Percentiles rank a stretch among this genome's conserved stretches.
These are phyloP conservation scores for Palythoa grandis DNA, from an alignment of 92 coral and sea anemone genomes.

Conservation along the genomic window DNA sequence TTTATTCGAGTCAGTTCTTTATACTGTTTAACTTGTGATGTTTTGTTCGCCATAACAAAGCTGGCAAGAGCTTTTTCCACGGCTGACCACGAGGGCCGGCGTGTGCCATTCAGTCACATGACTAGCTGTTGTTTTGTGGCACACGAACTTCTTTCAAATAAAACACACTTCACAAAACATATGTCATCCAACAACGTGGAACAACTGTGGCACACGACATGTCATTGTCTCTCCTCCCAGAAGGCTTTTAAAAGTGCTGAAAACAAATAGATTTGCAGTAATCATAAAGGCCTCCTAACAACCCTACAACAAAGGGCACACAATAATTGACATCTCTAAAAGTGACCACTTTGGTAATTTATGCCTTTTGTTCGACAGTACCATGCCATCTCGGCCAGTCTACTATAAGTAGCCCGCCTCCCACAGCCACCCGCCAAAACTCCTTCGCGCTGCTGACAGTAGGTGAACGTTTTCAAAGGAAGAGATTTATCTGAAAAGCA, in stretches of 20 bases:
- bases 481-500: neutral
- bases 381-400: conserved; percentile 38
- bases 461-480: neutral
- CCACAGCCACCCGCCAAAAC: neutral
- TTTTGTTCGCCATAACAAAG: conserved; percentile 22
- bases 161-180: conserved; percentile 57
- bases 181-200: conserved; percentile 48
- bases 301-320: conserved; percentile 19
- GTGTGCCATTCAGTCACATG: conserved; percentile 38
- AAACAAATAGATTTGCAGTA: conserved; percentile 28
- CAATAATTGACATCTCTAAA: conserved; percentile 11
- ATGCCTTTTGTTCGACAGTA: conserved; percentile 14
- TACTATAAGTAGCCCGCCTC: conserved; percentile 4
- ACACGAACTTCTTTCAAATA: conserved; percentile 71
- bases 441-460: neutral
- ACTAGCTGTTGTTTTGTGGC: conserved; percentile 50
- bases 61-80: neutral
- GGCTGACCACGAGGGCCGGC: conserved; percentile 36
- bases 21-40: conserved; percentile 6
- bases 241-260: conserved; percentile 19
- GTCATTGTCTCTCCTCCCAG: conserved; percentile 36
- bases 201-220: conserved; percentile 29
- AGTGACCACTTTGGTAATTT: conserved; percentile 21
- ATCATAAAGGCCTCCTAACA: conserved; percentile 13
- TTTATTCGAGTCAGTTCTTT: neutral